phyloP scores from a whole-genome alignment of 2,797 vertebrate genomes.

The Chlorospingus flavigularis region DNA sequence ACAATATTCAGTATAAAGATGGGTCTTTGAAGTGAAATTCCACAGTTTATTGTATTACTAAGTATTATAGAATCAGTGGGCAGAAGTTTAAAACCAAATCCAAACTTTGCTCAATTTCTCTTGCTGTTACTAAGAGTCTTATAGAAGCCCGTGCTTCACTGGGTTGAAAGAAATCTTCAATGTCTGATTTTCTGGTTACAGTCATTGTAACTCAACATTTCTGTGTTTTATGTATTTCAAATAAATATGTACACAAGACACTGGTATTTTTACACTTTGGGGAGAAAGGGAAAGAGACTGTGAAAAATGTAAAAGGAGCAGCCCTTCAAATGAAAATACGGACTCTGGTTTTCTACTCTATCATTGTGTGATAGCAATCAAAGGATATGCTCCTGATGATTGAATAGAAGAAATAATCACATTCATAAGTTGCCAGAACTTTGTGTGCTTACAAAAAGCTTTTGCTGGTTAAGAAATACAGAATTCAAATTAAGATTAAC shows the following conservation, averaged over 20 bases:
- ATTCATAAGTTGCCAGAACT: background rate
- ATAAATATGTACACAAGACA: background rate
- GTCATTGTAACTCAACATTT: background rate
- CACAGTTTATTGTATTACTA: background rate
- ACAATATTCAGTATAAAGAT: background rate
- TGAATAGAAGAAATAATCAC: background rate
- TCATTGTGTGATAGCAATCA: background rate
- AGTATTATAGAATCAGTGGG: background rate
- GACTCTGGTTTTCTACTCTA: background rate
- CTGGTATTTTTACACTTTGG: background rate
- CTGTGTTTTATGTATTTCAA: background rate
- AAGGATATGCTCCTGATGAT: background rate
- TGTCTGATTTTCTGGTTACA: background rate
- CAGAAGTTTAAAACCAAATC: background rate
- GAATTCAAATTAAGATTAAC: background rate
- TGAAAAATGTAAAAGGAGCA: background rate
- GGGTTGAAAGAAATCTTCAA: background rate
- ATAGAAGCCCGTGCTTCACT: background rate
- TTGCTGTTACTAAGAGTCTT: background rate
- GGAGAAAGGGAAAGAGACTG: background rate
- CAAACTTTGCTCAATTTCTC: background rate
- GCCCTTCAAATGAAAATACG: background rate
- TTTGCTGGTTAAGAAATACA: background rate
- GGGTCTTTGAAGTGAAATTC: background rate
- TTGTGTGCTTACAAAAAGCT: background rate